These are phyloP conservation scores for Syrrhaptes paradoxus DNA, from an alignment of 2,113 vertebrate genomes.

Conservation along the genomic window DNA sequence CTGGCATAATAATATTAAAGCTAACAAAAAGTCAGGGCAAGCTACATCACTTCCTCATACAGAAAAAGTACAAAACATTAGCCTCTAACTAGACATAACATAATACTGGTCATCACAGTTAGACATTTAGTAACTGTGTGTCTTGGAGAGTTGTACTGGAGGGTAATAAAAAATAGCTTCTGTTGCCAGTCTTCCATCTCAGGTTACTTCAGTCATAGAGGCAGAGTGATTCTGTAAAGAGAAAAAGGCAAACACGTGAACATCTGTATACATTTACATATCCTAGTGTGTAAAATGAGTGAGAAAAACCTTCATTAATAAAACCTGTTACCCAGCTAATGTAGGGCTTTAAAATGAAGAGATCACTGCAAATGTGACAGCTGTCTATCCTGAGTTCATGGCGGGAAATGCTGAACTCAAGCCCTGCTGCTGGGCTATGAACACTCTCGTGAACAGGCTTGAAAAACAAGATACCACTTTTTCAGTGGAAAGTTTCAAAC, in stretches of 20 bases:
- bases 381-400: not conserved
- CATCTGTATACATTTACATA: not conserved
- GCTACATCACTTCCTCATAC: slow-evolving; percentile 96
- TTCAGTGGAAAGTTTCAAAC: not conserved
- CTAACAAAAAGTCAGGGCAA: slow-evolving; percentile 86
- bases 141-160: slow-evolving; percentile 89
- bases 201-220: slow-evolving; percentile 99
- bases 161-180: slow-evolving; percentile 86
- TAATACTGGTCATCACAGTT: slow-evolving; percentile 88
- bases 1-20: slow-evolving; percentile 89
- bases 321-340: not conserved
- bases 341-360: not conserved
- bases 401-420: not conserved
- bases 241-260: slow-evolving; percentile 23
- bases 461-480: not conserved
- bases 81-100: slow-evolving; percentile 93
- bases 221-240: slow-evolving; percentile 93
- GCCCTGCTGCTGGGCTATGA: not conserved
- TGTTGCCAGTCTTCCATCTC: slow-evolving; percentile 79
- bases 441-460: too few relatives aligned
- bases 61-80: slow-evolving; percentile 99
- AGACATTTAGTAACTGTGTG: slow-evolving; percentile 87
- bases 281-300: not conserved
- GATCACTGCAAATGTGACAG: not conserved
- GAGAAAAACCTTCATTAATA: not conserved